These are phyloP conservation scores for Bungarus multicinctus DNA, from an alignment of 2,113 vertebrate species.

Conservation along the genomic window DNA sequence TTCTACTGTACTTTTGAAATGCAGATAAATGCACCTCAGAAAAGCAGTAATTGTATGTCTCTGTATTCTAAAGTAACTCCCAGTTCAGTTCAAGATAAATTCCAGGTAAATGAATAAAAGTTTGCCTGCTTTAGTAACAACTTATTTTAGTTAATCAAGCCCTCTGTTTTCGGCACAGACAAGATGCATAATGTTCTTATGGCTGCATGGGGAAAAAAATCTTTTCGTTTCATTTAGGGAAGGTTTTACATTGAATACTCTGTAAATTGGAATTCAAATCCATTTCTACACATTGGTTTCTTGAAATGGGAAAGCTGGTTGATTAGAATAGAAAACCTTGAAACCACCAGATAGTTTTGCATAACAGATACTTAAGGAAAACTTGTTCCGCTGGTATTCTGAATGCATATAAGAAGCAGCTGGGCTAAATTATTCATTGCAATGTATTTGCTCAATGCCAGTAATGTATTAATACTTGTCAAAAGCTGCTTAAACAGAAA, in stretches of 20 bases:
- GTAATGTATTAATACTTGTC: slow-evolving; percentile 17
- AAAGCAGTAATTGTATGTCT: background rate
- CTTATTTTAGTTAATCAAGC: background rate
- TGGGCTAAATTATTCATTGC: slow-evolving; percentile 15
- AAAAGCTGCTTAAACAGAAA: slow-evolving; percentile 31
- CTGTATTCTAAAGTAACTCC: background rate
- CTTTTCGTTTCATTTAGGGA: background rate
- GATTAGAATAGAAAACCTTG: background rate
- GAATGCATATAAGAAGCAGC: slow-evolving; percentile 5
- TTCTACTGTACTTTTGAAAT: background rate
- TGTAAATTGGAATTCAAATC: slow-evolving; percentile 4
- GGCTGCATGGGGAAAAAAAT: background rate
- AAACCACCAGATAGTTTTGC: background rate
- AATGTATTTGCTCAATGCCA: slow-evolving; percentile 23
- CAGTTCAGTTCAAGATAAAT: background rate
- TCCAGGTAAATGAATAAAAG: background rate
- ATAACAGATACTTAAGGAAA: background rate
- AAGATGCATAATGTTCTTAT: background rate
- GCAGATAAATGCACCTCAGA: background rate
- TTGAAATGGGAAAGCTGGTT: background rate
- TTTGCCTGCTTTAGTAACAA: background rate
- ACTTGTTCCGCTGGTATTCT: slow-evolving; percentile 2
- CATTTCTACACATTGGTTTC: background rate
- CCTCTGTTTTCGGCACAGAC: background rate
- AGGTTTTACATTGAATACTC: background rate